A percentile compares a stretch with the other conserved stretches of the same genome.
These are phyloP conservation scores for Momotus momota DNA, from an alignment of 2,797 vertebrate genomes.

Conservation along the genomic window DNA sequence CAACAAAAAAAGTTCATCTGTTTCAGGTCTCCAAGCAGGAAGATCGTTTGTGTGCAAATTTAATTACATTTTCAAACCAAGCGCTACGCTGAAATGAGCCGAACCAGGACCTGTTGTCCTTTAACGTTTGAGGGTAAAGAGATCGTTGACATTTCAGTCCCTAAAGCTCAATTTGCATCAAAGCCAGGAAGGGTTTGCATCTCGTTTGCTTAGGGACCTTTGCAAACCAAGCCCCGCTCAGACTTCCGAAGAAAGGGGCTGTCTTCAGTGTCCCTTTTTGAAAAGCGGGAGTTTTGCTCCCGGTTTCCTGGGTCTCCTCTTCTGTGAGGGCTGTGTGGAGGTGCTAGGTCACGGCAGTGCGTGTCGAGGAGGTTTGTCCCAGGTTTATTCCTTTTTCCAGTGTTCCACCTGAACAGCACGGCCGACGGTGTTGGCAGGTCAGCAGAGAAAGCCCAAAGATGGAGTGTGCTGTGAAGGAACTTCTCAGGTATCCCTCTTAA, in stretches of 20 bases:
- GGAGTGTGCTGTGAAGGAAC: neutral
- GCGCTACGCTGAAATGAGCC: neutral
- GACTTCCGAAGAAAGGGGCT: neutral
- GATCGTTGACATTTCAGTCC: neutral
- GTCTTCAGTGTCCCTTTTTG: fast-evolving
- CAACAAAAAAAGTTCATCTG: slow-evolving; percentile 15
- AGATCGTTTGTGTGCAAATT: slow-evolving; percentile 7
- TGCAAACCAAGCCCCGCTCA: neutral
- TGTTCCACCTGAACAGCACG: neutral
- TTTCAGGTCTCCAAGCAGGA: slow-evolving; percentile 37
- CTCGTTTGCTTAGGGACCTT: neutral
- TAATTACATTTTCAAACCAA: slow-evolving; percentile 16
- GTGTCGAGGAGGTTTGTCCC: neutral
- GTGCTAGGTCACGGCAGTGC: neutral
- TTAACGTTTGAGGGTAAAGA: neutral
- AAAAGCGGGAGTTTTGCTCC: neutral
- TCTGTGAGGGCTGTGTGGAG: neutral
- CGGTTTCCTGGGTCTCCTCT: neutral
- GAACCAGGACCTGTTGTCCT: neutral
- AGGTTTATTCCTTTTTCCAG: neutral
- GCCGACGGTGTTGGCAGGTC: neutral
- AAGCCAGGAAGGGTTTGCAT: neutral
- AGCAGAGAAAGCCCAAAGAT: neutral
- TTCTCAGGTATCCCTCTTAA: fast-evolving
- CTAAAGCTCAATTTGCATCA: neutral